These are phyloP conservation scores for Heliconius aoede DNA, from an alignment of 2,888 invertebrate genomes.

Conservation along the genomic window DNA sequence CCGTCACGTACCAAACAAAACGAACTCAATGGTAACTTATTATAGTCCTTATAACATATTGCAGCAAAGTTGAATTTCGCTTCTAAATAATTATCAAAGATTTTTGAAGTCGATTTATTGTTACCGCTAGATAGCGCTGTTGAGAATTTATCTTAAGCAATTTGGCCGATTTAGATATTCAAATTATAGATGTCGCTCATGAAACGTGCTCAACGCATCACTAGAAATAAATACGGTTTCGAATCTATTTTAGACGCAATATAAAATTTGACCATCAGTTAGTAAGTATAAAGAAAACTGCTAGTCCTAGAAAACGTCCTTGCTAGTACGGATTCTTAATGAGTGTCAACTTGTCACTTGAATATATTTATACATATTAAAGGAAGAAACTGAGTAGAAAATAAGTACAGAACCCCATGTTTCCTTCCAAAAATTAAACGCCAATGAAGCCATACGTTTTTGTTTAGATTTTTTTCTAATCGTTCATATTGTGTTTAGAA, in stretches of 20 bases:
- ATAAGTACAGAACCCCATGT: too few species aligned
- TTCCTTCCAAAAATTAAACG: too few species aligned
- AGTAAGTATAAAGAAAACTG: too few species aligned
- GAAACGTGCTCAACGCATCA: not conserved
- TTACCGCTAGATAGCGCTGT: slow-evolving; percentile 2
- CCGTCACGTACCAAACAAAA: not conserved
- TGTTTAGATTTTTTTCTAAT: too few species aligned
- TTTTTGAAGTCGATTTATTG: slow-evolving; percentile 17
- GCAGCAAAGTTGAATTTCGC: not conserved
- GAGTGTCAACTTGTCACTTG: too few species aligned
- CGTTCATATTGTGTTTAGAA: too few species aligned
- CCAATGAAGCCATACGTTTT: too few species aligned
- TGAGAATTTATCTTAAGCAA: slow-evolving; percentile 18
- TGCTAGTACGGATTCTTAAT: too few species aligned
- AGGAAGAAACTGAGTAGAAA: too few species aligned
- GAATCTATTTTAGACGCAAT: not conserved
- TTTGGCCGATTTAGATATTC: slow-evolving; percentile 12
- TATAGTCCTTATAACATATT: not conserved
- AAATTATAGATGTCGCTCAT: slow-evolving; percentile 1
- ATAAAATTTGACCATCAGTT: not conserved
- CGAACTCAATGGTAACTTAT: not conserved
- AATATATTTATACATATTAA: too few species aligned
- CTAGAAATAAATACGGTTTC: not conserved
- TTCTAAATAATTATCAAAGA: not conserved
- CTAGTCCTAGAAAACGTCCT: too few species aligned